These are phyloP conservation scores for Teleiodes luculella DNA, from an alignment of 2,888 invertebrate species.

Conservation along the genomic window DNA sequence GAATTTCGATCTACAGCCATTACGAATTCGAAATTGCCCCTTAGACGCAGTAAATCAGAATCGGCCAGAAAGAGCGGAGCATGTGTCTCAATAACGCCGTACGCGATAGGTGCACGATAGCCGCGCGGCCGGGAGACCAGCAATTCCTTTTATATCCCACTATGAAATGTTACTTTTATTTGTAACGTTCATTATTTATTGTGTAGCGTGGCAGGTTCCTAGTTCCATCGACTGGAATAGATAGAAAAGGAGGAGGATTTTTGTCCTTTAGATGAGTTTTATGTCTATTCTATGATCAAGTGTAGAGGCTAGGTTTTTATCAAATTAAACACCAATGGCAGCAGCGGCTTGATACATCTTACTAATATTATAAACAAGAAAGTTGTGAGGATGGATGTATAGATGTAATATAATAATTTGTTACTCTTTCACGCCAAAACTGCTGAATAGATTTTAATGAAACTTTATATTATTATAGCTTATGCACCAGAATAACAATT, in stretches of 20 bases:
- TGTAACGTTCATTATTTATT: constrained; percentile 14
- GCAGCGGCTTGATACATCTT: too few relatives aligned
- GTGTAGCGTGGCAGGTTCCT: constrained; percentile 8
- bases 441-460: too few relatives aligned
- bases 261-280: background rate
- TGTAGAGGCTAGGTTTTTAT: too few relatives aligned
- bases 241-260: background rate
- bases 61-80: constrained; percentile 39
- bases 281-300: background rate
- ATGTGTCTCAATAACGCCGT: constrained; percentile 52
- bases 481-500: too few relatives aligned
- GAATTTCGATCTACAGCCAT: constrained; percentile 28
- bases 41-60: constrained; percentile 42
- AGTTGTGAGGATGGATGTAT: too few relatives aligned
- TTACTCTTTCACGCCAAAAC: too few relatives aligned
- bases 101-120: constrained; percentile 36
- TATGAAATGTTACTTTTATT: constrained; percentile 19
- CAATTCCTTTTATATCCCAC: constrained; percentile 18
- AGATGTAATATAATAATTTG: too few relatives aligned
- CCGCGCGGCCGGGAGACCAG: constrained; percentile 13
- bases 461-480: too few relatives aligned
- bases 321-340: too few relatives aligned
- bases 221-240: constrained; percentile 7
- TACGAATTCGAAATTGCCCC: constrained; percentile 36
- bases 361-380: too few relatives aligned